phyloP scores from a whole-genome alignment of 2,888 invertebrate genomes.

The Dascillus cervinus region DNA sequence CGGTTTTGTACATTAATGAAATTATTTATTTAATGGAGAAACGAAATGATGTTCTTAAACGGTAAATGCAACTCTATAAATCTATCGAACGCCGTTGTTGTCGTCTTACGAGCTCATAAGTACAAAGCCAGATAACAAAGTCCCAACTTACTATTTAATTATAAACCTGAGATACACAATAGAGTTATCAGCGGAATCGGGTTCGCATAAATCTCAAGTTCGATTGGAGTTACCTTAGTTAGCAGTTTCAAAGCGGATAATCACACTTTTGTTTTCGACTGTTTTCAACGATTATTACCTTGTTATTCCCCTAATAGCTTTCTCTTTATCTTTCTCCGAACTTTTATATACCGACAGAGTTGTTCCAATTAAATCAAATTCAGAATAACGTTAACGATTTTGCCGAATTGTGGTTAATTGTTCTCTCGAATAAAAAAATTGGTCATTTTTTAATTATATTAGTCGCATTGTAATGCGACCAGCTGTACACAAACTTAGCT shows the following conservation, averaged over 20 bases:
- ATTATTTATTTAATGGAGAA: no score
- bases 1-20: no score
- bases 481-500: no score
- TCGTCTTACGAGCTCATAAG: background rate
- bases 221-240: conserved; percentile 33
- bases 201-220: conserved; percentile 32
- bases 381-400: no score
- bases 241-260: conserved; percentile 43
- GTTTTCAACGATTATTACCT: conserved; percentile 59
- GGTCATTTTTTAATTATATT: no score
- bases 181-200: conserved; percentile 27
- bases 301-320: conserved; percentile 48
- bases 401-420: no score
- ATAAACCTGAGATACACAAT: conserved; percentile 18
- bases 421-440: no score
- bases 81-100: background rate
- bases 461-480: no score
- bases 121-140: background rate
- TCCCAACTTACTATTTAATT: conserved; percentile 15
- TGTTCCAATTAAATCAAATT: no score
- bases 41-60: background rate
- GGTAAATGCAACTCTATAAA: background rate
- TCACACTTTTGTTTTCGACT: conserved; percentile 64
- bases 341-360: conserved; percentile 22
- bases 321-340: conserved; percentile 25